Evolutionary conservation across 2,113 vertebrate species (phyloP).

Genomic region (Rynchops niger): DNA sequence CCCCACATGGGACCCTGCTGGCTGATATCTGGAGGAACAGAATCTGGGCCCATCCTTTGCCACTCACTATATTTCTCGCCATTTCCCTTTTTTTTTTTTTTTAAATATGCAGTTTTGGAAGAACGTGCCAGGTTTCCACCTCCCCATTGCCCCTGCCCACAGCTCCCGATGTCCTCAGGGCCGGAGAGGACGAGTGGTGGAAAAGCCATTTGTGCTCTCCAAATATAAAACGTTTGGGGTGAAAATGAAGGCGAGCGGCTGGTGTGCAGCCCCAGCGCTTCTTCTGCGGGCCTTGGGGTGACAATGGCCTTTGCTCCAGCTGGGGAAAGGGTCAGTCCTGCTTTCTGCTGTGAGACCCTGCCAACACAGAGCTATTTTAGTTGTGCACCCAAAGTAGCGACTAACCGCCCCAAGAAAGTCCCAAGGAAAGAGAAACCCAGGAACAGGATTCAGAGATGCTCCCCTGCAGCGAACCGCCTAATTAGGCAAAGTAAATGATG

Average conservation of each 20-base stretch:
- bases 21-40: neutral
- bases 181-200: accelerated
- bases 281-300: neutral
- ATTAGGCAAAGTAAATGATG: neutral
- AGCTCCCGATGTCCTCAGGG: neutral
- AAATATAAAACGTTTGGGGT: neutral
- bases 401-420: neutral
- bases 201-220: neutral
- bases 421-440: neutral
- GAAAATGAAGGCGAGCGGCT: neutral
- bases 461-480: neutral
- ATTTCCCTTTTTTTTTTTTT: neutral
- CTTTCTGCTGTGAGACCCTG: neutral
- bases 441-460: neutral
- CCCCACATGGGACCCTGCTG: neutral
- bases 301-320: neutral
- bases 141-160: neutral
- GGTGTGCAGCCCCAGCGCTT: neutral
- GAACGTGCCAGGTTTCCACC: accelerated
- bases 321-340: neutral
- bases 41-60: neutral
- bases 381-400: neutral
- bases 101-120: neutral
- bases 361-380: neutral
- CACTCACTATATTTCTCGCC: neutral